These are phyloP conservation scores for Myrmecophaga tridactyla DNA, from an alignment of 2,113 vertebrate species.

Conservation along the genomic window DNA sequence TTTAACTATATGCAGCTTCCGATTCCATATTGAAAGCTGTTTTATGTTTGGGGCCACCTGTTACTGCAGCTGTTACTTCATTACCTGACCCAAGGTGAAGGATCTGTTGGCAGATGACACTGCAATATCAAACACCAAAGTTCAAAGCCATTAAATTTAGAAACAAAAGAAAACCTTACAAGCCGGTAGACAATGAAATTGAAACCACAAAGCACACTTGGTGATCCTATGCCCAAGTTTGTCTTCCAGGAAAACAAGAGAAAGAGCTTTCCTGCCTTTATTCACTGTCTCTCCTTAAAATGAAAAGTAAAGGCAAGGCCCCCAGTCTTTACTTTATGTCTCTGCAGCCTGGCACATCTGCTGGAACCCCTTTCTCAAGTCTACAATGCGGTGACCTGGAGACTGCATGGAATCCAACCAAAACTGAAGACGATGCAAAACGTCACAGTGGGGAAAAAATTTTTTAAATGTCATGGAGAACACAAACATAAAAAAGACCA, in stretches of 20 bases:
- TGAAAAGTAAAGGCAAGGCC: not conserved
- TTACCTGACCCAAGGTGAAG: not conserved
- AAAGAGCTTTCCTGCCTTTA: not conserved
- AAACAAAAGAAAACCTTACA: constrained; percentile 47
- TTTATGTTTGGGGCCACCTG: not conserved
- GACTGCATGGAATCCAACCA: not conserved
- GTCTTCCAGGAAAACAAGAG: constrained; percentile 58
- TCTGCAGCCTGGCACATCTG: not conserved
- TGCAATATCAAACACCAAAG: not conserved
- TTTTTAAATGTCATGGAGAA: not conserved
- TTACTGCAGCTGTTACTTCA: not conserved
- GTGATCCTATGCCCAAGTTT: constrained; percentile 3
- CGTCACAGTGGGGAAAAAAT: too few relatives aligned
- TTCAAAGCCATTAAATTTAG: constrained; percentile 21
- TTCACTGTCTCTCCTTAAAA: constrained; percentile 1
- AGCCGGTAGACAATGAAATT: constrained; percentile 35
- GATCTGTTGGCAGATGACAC: not conserved
- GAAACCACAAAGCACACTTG: constrained; percentile 37
- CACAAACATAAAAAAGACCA: not conserved
- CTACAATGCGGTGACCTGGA: not conserved
- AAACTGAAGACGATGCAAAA: not conserved
- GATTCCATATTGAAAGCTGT: not conserved
- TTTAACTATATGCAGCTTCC: not conserved
- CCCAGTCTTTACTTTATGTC: not conserved
- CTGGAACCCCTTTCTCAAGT: not conserved